Evolutionary conservation across 1,140 invertebrate species (phyloP).

Genomic region (Hesperophylax magnus): DNA sequence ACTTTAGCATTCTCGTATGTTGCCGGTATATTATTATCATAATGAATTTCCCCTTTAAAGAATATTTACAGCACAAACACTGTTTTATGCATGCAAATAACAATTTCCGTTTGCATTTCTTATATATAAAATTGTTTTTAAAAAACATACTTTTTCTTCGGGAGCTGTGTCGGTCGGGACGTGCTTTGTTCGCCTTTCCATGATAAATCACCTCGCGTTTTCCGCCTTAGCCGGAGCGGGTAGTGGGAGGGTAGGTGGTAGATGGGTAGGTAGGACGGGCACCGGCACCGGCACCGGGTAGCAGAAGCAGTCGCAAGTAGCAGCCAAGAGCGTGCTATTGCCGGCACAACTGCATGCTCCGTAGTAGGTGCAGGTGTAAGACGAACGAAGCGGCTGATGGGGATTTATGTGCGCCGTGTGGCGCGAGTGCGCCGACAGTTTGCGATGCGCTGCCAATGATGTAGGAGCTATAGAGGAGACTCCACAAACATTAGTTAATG

Average conservation of each 20-base stretch:
- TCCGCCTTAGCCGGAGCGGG: conserved; percentile 32
- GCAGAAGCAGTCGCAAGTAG: too few species aligned
- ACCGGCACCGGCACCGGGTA: background rate
- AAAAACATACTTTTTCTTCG: conserved; percentile 22
- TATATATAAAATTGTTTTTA: conserved; percentile 42
- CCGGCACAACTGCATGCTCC: too few species aligned
- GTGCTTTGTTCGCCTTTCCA: conserved; percentile 48
- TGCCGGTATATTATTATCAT: too few species aligned
- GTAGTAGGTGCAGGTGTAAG: conserved; percentile 50
- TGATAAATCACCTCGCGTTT: conserved; percentile 55
- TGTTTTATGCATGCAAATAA: conserved; percentile 32
- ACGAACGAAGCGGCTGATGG: conserved; percentile 53
- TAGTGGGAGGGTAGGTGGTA: background rate
- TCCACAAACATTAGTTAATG: too few species aligned
- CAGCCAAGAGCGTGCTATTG: too few species aligned
- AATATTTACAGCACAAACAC: background rate
- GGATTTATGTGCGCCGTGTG: conserved; percentile 54
- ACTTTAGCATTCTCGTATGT: background rate
- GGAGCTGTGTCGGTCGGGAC: conserved; percentile 31
- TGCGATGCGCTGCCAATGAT: conserved; percentile 11
- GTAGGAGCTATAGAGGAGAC: too few species aligned
- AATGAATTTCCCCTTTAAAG: background rate
- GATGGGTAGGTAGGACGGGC: background rate
- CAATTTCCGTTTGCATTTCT: conserved; percentile 31
- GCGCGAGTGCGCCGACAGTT: conserved; percentile 21